Conservation (phyloP, 2,797 vertebrate species). For the Telmatherina bonti region DNA sequence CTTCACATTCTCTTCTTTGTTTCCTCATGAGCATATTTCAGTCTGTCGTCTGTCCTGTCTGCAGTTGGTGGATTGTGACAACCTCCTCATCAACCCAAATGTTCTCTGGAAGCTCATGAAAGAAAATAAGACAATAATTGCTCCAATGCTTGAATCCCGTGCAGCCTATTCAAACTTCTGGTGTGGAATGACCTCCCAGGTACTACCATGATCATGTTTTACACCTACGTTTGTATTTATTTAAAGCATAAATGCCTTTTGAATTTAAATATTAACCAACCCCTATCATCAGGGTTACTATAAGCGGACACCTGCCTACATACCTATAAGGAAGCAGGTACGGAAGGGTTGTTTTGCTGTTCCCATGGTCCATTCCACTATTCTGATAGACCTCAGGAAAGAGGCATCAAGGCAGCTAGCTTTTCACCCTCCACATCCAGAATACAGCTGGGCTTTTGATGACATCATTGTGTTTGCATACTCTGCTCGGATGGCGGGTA, state of each 20-base stretch:
- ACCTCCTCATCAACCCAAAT: constrained; percentile 88
- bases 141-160: constrained; percentile 93
- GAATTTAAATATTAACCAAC: constrained; percentile 14
- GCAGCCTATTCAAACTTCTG: constrained; percentile 97
- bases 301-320: constrained; percentile 91
- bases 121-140: constrained; percentile 92
- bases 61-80: constrained; percentile 90
- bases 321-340: constrained; percentile 89
- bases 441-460: constrained; percentile 93
- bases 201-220: constrained; percentile 48
- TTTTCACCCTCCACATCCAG: constrained; percentile 90
- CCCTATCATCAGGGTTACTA: constrained; percentile 89
- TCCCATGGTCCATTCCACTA: constrained; percentile 96
- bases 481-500: constrained; percentile 91
- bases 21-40: not conserved
- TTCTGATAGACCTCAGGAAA: constrained; percentile 92
- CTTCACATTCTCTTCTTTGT: not conserved
- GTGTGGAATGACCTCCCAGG: constrained; percentile 96
- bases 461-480: constrained; percentile 97
- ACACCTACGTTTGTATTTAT: not conserved
- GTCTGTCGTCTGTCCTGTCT: constrained; percentile 15
- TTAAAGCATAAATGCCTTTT: constrained; percentile 3
- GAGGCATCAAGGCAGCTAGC: constrained; percentile 84
- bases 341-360: constrained; percentile 91
- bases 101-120: constrained; percentile 87